Base-by-base conservation (phyloP, 2,113 vertebrate genomes). In the Python bivittatus region DNA sequence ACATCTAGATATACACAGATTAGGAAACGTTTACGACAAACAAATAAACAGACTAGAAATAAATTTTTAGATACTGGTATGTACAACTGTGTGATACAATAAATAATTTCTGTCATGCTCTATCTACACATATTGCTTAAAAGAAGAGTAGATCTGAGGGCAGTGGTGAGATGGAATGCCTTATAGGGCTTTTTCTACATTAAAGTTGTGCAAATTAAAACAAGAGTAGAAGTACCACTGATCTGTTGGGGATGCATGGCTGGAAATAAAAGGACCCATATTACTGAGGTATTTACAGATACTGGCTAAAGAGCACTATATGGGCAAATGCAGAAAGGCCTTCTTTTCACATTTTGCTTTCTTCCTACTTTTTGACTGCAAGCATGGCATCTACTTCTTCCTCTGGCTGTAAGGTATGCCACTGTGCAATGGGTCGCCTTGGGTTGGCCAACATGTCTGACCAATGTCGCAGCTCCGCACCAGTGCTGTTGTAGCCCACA, bases 61-160 rank as follows among this genome's bases (percentile, higher is more conserved):
- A 97, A 99, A 98, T 98, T 98, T 98, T 88, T 97, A 99, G 98
- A 98, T 99, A 99, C 98, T 98, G 98, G 98, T 99, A 98, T 98
- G 98, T 99, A 99, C 99, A 99, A 98, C 98, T 97, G 96, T 98
- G 99, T 98, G 98, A 98, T 99, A 99, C 98, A 98, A 98, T 99
- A 98, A 98, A 98, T 98, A 98, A 98, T 98, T 98, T 98, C 98
- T 98, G 97, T 99, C 99, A 99, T 99, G 99, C 99, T 98, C 98
- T 99, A 99, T 99, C 99, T 99, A 99, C 98, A 99, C 99, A 99
- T 99, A 99, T 99, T 99, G 99, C 99, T 99, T 99, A 99, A 99
- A 99, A 99, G 98, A 99, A 99, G 99, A 99, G 98, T 98, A 97
- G 98, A 98, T 98, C 91, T 96, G 95, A 94, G 97, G 98, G 96